A percentile compares a stretch with the other conserved stretches of the same genome.
phyloP scores from a whole-genome alignment of 2,888 invertebrate species.

The Chymomyza amoena region DNA sequence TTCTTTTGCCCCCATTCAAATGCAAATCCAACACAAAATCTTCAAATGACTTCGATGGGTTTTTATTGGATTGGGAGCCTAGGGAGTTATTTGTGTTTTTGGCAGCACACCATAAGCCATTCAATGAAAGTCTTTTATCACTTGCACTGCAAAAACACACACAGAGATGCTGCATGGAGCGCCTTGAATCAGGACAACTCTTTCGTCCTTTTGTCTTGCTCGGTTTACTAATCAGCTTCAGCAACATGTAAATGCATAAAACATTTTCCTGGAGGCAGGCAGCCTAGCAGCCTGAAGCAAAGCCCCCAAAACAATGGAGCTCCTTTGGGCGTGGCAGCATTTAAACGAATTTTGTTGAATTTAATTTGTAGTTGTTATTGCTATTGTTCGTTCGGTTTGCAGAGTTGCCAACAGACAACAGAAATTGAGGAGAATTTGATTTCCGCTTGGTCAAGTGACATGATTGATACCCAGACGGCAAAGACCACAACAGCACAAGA shows the following conservation, averaged over 20 bases:
- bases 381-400: neutral
- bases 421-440: conserved; percentile 30
- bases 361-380: conserved; percentile 9
- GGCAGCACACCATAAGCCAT: neutral
- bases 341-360: conserved; percentile 40
- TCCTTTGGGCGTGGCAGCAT: conserved; percentile 30
- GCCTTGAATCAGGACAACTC: neutral
- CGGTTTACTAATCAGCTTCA: neutral
- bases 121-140: conserved; percentile 36
- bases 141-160: conserved; percentile 27
- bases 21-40: conserved; percentile 64
- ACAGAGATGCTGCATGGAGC: neutral
- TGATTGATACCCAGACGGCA: conserved; percentile 58
- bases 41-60: conserved; percentile 71
- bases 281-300: neutral
- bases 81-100: neutral
- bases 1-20: conserved; percentile 49
- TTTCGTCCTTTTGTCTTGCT: neutral
- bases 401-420: neutral
- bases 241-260: conserved; percentile 41
- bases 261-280: conserved; percentile 16
- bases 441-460: conserved; percentile 67
- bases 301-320: neutral
- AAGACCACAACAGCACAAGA: neutral
- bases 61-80: conserved; percentile 32